A percentile compares a stretch with the other conserved stretches of the same genome.
Conservation (phyloP, 2,888 invertebrate genomes). For the Tupiocoris notatus region DNA sequence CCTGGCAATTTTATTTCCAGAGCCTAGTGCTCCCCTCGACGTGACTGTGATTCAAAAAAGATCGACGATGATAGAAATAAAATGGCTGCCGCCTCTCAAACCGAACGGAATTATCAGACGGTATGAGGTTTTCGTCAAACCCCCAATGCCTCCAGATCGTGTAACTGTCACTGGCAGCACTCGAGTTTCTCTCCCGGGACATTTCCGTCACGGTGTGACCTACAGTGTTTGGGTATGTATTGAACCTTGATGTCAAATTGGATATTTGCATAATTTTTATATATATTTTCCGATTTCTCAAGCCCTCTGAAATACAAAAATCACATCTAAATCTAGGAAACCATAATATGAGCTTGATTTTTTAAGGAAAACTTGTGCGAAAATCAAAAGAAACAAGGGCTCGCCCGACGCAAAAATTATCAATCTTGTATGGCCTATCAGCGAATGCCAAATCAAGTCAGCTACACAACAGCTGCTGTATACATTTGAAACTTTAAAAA, state of each 20-base stretch:
- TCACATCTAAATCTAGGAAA: too few species aligned
- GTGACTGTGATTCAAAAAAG: slow-evolving; percentile 65
- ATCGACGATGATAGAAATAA: slow-evolving; percentile 64
- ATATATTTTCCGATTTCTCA: too few species aligned
- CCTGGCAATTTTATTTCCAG: too few species aligned
- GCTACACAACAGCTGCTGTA: too few species aligned
- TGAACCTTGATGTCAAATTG: not conserved
- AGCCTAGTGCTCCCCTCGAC: slow-evolving; percentile 68
- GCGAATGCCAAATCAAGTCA: too few species aligned
- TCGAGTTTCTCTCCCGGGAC: slow-evolving; percentile 50
- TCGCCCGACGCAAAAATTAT: too few species aligned
- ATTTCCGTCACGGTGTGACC: slow-evolving; percentile 60
- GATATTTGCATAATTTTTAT: not conserved
- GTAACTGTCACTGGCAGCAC: slow-evolving; percentile 51
- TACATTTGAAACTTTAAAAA: too few species aligned
- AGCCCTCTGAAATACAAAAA: too few species aligned
- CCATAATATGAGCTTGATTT: too few species aligned
- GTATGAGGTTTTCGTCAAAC: slow-evolving; percentile 67
- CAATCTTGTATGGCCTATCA: too few species aligned
- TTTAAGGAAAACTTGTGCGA: too few species aligned
- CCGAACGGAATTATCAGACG: slow-evolving; percentile 64
- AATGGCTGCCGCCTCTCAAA: slow-evolving; percentile 67
- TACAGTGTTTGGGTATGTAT: slow-evolving; percentile 71
- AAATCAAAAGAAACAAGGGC: too few species aligned
- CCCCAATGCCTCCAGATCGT: slow-evolving; percentile 62